Evolutionary conservation across 2,797 vertebrate species (phyloP).

Genomic region (Spea hammondii): DNA sequence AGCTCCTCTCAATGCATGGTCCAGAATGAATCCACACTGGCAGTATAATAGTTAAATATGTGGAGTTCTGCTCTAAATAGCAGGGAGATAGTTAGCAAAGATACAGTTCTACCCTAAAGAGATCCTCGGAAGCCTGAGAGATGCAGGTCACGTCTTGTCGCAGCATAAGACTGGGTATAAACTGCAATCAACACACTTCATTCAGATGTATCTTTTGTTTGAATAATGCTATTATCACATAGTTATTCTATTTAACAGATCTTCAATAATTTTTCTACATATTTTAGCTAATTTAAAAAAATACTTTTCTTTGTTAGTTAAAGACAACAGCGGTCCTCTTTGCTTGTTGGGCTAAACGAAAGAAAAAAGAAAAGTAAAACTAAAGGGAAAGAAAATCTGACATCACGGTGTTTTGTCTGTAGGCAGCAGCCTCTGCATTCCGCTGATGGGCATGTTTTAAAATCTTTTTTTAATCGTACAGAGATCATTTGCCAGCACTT

Average conservation of each 20-base stretch:
- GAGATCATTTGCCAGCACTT: not conserved
- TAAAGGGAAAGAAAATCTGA: no score
- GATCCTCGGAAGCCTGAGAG: conserved; percentile 13
- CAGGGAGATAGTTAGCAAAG: rapidly evolving
- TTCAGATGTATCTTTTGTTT: conserved; percentile 53
- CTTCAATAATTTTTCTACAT: no score
- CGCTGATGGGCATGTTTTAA: no score
- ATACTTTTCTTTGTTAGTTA: no score
- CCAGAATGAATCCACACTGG: not conserved
- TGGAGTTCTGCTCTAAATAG: conserved; percentile 35
- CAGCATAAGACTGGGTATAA: conserved; percentile 22
- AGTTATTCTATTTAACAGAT: no score
- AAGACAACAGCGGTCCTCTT: no score
- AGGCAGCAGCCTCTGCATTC: no score
- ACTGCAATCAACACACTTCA: conserved; percentile 37
- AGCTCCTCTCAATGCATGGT: not conserved
- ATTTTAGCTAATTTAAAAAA: no score
- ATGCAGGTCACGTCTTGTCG: conserved; percentile 49
- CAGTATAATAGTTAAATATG: conserved; percentile 14
- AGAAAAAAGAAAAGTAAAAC: no score
- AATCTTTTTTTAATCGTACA: not conserved
- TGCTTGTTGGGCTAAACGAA: no score
- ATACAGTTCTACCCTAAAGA: not conserved
- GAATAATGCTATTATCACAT: conserved; percentile 16
- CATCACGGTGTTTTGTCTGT: no score